These are phyloP conservation scores for Zaprionus lachaisei DNA, from an alignment of 1,140 invertebrate genomes.

Conservation along the genomic window DNA sequence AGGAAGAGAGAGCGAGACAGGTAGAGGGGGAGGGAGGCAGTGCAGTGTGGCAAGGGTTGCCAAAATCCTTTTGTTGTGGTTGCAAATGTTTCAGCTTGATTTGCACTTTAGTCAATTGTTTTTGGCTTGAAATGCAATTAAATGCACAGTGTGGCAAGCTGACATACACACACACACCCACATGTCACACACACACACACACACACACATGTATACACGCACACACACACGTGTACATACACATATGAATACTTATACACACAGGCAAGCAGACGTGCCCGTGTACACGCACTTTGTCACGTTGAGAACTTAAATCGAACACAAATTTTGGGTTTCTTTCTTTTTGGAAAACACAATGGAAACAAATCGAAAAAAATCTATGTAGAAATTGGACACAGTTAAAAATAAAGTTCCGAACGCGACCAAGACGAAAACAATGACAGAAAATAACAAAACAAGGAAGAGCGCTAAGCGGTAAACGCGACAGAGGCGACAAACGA, in stretches of 20 bases:
- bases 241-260: background rate
- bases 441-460: background rate
- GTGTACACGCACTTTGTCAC: background rate
- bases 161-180: constrained; percentile 10
- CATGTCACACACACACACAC: background rate
- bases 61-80: constrained; percentile 26
- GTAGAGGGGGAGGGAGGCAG: background rate
- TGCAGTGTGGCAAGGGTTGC: constrained; percentile 1
- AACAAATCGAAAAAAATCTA: background rate
- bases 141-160: constrained; percentile 5
- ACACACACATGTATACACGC: background rate
- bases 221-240: background rate
- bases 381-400: background rate
- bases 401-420: constrained; percentile 13
- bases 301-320: background rate
- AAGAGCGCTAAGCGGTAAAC: constrained; percentile 6
- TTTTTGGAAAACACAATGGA: background rate
- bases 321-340: background rate
- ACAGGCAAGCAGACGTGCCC: background rate
- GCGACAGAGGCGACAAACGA: constrained; percentile 1
- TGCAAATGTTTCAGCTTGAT: constrained; percentile 14
- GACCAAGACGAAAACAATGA: background rate
- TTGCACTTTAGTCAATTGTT: constrained; percentile 33
- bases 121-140: constrained; percentile 23
- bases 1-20: background rate